Conservation (phyloP, 92 coral and sea anemone species). For the Bergia puertoricense region DNA sequence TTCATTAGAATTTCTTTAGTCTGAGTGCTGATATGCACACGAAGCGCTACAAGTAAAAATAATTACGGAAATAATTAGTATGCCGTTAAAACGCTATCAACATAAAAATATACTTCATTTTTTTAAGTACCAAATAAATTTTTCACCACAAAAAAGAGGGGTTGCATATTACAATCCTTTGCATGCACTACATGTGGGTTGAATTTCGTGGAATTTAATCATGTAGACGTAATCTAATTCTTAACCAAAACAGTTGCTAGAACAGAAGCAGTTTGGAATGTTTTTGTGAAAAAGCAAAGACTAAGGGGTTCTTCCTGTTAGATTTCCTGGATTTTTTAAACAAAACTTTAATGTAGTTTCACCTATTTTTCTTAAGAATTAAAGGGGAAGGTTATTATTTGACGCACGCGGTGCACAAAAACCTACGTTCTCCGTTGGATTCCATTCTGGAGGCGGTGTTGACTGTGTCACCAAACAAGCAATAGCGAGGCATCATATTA, state of each 20-base stretch:
- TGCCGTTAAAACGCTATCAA: not conserved
- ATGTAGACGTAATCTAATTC: too few species aligned
- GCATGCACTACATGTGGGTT: not conserved
- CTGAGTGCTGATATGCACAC: constrained; percentile 48
- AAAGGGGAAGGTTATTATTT: not conserved
- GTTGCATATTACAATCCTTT: not conserved
- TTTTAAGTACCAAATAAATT: too few species aligned
- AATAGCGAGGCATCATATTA: constrained; percentile 92
- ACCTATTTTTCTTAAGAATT: too few species aligned
- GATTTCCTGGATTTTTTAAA: too few species aligned
- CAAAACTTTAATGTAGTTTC: not conserved
- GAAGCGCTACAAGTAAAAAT: constrained; percentile 37
- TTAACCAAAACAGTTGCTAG: not conserved
- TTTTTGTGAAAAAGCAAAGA: not conserved
- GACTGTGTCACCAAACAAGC: constrained; percentile 96
- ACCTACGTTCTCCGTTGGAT: constrained; percentile 91
- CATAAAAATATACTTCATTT: too few species aligned
- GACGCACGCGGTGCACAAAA: not conserved
- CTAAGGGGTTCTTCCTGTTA: not conserved
- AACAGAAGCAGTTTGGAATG: too few species aligned
- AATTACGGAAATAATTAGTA: not conserved
- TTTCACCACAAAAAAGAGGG: not conserved
- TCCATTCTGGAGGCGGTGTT: constrained; percentile 98
- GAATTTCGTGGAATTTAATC: not conserved
- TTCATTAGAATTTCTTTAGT: constrained; percentile 53